Evolutionary conservation across 2,888 invertebrate genomes (phyloP), one percentile per base, ranked within the genome.

Genomic region (Calliphora vomitoria): DNA sequence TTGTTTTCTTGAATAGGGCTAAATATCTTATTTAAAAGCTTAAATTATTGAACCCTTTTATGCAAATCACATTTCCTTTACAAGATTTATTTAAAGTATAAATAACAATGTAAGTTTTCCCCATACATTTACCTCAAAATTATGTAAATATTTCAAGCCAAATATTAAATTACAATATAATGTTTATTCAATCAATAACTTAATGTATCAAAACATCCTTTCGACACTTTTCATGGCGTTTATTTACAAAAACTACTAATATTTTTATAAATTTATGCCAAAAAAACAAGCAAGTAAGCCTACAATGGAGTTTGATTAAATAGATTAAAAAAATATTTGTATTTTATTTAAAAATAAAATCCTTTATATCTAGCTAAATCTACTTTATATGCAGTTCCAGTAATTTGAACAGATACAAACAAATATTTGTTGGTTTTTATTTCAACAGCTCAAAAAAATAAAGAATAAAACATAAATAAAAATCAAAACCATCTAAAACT

Each of bases 301-400:
- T 47, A 58, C 15, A 15, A 74, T n/a, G 58, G 4, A n/a, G 58
- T 18, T 72, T 71, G 15, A 25, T 60, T 25, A 60, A 60, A 74
- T 20, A 60, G 4, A 58, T 44, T 31, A 44, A 25, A 60, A 25
- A 60, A 68, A 68, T 50, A 25, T 62, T 25, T 72, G 18, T 11
- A 47, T 75, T 64, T 76, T 62, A 38, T 64, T 50, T 62, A 11
- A 75, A 50, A 47, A 60, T 10, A 75, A 75, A 64, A 62, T 74
- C 44, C 18, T 35, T 62, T 62, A 15, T 47, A 8, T 41, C 50
- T 5, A 35, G 47, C 18, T 8, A 50, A 62, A 64, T 50, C 60
- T 50, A 50, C 35, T 64, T 76, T 62, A 13, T 75, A 62, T 75
- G 60, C 31, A 41, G 47, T 62, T 60, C 4, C 10, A 75, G 75